phyloP scores from a whole-genome alignment of 1,140 invertebrate genomes.

The Asbolus verrucosus region DNA sequence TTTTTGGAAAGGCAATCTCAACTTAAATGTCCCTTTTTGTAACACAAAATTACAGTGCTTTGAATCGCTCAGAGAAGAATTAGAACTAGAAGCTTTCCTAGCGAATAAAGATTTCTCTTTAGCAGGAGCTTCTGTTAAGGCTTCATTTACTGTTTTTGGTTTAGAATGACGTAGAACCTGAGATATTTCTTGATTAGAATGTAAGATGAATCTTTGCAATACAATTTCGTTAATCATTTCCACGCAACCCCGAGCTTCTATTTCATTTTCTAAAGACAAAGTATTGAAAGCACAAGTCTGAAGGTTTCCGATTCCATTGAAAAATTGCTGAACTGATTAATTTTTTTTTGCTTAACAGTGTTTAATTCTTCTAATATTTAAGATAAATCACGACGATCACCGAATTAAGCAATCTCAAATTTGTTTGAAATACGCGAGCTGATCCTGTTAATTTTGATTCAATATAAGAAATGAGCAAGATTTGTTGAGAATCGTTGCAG shows the following conservation, averaged over 20 bases:
- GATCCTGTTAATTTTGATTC: constrained; percentile 45
- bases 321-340: constrained; percentile 33
- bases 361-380: constrained; percentile 46
- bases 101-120: no score
- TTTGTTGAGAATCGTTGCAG: constrained; percentile 4
- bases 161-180: no score
- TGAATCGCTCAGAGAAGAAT: no score
- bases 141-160: no score
- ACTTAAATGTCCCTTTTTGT: no score
- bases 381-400: constrained; percentile 40
- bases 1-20: no score
- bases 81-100: no score
- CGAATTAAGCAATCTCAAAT: constrained; percentile 27
- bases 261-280: neutral
- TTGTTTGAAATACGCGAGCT: constrained; percentile 38
- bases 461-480: constrained; percentile 32
- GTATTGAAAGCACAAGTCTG: constrained; percentile 38
- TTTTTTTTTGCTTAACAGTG: constrained; percentile 19
- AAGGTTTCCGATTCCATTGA: constrained; percentile 8
- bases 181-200: constrained; percentile 43
- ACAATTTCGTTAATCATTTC: constrained; percentile 45
- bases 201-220: constrained; percentile 25
- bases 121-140: no score
- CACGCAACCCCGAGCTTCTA: neutral
- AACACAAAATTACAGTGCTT: no score